phyloP scores from a whole-genome alignment of 2,888 invertebrate species.

The Phengaris arion region DNA sequence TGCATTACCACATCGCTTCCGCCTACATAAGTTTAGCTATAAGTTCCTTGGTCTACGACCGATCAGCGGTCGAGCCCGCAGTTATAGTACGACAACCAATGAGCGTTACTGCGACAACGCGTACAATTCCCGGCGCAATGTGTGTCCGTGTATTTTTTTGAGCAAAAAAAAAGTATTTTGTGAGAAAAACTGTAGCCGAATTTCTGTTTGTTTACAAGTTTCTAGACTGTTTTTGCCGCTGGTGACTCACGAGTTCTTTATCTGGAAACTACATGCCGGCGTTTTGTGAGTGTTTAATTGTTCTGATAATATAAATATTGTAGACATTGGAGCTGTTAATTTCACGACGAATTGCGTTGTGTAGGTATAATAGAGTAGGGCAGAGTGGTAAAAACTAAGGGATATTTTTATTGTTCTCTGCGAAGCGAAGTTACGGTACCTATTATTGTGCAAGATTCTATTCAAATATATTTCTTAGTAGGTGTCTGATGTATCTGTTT shows the following conservation, averaged over 20 bases:
- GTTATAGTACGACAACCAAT: constrained; percentile 38
- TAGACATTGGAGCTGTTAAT: constrained; percentile 9
- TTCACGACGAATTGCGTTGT: constrained; percentile 4
- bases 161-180: constrained; percentile 37
- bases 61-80: constrained; percentile 35
- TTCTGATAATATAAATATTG: constrained; percentile 35
- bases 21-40: constrained; percentile 40
- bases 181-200: constrained; percentile 38
- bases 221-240: constrained; percentile 32
- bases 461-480: constrained; percentile 6
- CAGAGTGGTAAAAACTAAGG: neutral
- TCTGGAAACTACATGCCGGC: constrained; percentile 37
- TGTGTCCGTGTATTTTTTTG: constrained; percentile 39
- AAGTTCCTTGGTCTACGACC: constrained; percentile 28
- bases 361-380: neutral
- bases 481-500: neutral
- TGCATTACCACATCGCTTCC: constrained; percentile 39
- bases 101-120: constrained; percentile 34
- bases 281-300: constrained; percentile 41
- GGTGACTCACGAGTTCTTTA: constrained; percentile 33
- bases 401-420: neutral
- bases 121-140: constrained; percentile 37
- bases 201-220: constrained; percentile 36
- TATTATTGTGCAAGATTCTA: neutral
- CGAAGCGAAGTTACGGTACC: neutral